Conservation (phyloP, 2,888 invertebrate genomes). For the Nomada fabriciana region DNA sequence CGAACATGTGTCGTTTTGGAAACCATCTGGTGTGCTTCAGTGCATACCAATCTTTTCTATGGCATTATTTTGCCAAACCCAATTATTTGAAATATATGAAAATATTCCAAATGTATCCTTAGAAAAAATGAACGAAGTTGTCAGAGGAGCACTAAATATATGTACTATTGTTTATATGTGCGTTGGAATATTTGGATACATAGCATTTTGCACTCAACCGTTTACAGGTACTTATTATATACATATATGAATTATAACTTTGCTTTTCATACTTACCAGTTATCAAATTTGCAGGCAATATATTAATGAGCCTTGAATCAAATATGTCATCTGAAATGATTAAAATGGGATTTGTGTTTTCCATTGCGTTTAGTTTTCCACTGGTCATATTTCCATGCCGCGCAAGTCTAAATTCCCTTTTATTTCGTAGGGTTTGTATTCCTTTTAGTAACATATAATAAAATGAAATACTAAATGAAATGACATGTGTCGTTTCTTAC, state of each 20-base stretch:
- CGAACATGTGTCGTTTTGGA: constrained; percentile 91
- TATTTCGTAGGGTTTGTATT: constrained; percentile 91
- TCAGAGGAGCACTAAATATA: constrained; percentile 95
- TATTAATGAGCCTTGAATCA: constrained; percentile 93
- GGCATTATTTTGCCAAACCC: constrained; percentile 99
- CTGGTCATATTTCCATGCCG: constrained; percentile 98
- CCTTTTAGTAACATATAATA: constrained; percentile 83
- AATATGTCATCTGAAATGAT: constrained; percentile 94
- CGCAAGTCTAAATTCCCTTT: constrained; percentile 95
- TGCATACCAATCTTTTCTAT: constrained; percentile 98
- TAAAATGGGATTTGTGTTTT: constrained; percentile 97
- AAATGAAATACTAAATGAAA: constrained; percentile 85
- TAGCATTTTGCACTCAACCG: constrained; percentile 92
- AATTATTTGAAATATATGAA: constrained; percentile 97
- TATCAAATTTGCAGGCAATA: constrained; percentile 89
- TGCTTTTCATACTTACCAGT: background rate
- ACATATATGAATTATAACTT: background rate
- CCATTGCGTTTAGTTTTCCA: constrained; percentile 98
- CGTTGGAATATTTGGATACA: constrained; percentile 96
- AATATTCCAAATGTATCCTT: constrained; percentile 94
- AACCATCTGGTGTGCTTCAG: constrained; percentile 93
- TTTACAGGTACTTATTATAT: constrained; percentile 87
- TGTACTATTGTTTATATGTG: constrained; percentile 96
- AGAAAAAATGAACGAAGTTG: constrained; percentile 95
- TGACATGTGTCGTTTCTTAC: constrained; percentile 36